phyloP scores from a whole-genome alignment of 2,797 vertebrate genomes.

The Acomys russatus region DNA sequence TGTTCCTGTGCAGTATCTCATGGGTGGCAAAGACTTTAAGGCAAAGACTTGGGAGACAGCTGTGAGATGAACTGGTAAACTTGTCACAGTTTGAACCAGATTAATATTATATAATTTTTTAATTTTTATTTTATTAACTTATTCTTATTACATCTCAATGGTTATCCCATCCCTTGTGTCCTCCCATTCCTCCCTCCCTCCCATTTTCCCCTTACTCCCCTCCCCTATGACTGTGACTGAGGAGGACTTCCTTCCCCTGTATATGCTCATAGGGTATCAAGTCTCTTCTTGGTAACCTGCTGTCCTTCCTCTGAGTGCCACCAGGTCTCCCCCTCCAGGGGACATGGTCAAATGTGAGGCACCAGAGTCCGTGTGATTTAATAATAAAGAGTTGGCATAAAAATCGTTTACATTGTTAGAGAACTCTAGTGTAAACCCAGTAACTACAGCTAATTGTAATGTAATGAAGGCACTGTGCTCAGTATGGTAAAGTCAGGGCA shows the following conservation, averaged over 20 bases:
- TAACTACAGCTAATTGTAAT: neutral
- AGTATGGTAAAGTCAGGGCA: neutral
- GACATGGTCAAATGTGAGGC: too few species aligned
- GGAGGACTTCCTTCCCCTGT: too few species aligned
- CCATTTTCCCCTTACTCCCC: too few species aligned
- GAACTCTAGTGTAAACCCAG: neutral
- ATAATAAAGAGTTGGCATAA: neutral
- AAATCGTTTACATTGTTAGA: neutral
- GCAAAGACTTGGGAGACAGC: neutral
- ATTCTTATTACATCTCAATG: too few species aligned
- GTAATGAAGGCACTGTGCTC: neutral
- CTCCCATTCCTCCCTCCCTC: too few species aligned
- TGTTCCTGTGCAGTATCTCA: neutral
- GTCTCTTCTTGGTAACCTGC: too few species aligned
- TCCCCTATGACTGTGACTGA: too few species aligned
- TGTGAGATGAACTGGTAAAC: neutral
- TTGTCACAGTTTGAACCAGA: neutral
- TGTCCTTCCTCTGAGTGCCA: too few species aligned
- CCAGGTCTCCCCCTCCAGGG: too few species aligned
- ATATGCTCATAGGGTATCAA: too few species aligned
- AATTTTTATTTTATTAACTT: too few species aligned
- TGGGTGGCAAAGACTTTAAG: neutral
- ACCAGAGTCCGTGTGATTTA: neutral
- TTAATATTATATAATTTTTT: neutral
- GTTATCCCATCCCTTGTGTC: too few species aligned